These are phyloP conservation scores for Drosophila kepulauana DNA, from an alignment of 1,140 invertebrate genomes.

Conservation along the genomic window DNA sequence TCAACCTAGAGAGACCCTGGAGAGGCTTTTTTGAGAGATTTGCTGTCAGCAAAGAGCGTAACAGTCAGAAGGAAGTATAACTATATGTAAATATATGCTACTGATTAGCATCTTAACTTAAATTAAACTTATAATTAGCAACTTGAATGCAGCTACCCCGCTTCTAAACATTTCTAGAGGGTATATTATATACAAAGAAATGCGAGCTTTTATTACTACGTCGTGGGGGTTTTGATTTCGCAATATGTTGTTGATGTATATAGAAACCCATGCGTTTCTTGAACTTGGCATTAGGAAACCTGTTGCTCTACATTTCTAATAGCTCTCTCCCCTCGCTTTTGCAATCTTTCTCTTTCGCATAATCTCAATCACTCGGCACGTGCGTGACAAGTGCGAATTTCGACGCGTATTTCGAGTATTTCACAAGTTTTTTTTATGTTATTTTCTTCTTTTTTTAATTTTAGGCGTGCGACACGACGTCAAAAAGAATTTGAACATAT, in stretches of 20 bases:
- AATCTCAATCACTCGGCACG: conserved; percentile 51
- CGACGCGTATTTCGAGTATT: conserved; percentile 30
- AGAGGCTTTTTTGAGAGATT: neutral
- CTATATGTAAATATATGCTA: no score
- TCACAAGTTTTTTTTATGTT: conserved; percentile 32
- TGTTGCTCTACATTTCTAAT: conserved; percentile 42
- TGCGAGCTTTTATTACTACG: conserved; percentile 47
- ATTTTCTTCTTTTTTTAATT: neutral
- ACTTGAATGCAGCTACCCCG: neutral
- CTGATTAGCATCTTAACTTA: no score
- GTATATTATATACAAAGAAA: neutral
- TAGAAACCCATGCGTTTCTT: conserved; percentile 62
- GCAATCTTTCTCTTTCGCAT: conserved; percentile 12
- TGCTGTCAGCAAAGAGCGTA: no score
- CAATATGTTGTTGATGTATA: conserved; percentile 30
- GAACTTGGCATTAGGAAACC: conserved; percentile 70
- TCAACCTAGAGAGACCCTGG: conserved; percentile 12
- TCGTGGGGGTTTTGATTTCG: conserved; percentile 50
- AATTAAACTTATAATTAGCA: no score
- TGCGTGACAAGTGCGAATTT: conserved; percentile 57
- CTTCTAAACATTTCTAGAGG: neutral
- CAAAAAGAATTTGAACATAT: conserved; percentile 37
- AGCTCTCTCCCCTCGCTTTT: conserved; percentile 1
- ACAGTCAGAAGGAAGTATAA: no score
- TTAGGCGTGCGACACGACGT: conserved; percentile 11